Base-by-base conservation (phyloP, 2,888 invertebrate genomes). In the Caenorhabditis imperialis region DNA sequence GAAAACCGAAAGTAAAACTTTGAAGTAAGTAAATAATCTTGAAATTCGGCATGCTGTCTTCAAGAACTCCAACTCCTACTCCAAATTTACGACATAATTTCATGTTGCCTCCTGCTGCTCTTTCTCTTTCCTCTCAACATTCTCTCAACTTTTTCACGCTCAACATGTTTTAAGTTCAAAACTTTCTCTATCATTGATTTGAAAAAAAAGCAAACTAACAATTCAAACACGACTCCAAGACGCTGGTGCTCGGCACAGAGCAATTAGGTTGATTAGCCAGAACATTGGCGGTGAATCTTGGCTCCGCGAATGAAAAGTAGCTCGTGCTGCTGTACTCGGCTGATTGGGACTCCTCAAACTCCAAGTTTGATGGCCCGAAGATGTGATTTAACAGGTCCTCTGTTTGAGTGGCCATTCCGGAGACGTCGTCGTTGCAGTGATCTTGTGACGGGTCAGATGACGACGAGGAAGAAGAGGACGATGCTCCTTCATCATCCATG, bases 31-130 rank as follows among this genome's bases (percentile, higher is more conserved):
- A 14, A 25, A 38, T 22, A 53, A 33, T 54, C 16, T 45, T 33
- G 37, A 63, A n/a, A n/a, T n/a, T n/a, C n/a, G n/a, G n/a, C 3
- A 27, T 25, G 4, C 38, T 35, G 45, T 53, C 50, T 50, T 44
- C 62, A 27, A 45, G 54, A 53, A n/a, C n/a, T n/a, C n/a, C n/a
- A n/a, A n/a, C n/a, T n/a, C n/a, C n/a, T n/a, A 54, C 53, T 53
- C 62, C 23, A 63, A 45, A 54, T 63, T 53, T 63, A 63, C 47
- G 62, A 54, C 62, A 20, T 63, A 53, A 63, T 54, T 63, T 54
- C 47, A 63, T 63, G 54, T 63, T 54, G 37, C 61, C 27, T 7
- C 42, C 23, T 4, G 48, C 27, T 33, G 27, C 22, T 16, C 44
- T 14, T 7, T 22, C 22, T 50, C 35, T 50, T 30, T 18, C 6